phyloP scores from a whole-genome alignment of 2,888 invertebrate genomes.

The Melitaea athalia region DNA sequence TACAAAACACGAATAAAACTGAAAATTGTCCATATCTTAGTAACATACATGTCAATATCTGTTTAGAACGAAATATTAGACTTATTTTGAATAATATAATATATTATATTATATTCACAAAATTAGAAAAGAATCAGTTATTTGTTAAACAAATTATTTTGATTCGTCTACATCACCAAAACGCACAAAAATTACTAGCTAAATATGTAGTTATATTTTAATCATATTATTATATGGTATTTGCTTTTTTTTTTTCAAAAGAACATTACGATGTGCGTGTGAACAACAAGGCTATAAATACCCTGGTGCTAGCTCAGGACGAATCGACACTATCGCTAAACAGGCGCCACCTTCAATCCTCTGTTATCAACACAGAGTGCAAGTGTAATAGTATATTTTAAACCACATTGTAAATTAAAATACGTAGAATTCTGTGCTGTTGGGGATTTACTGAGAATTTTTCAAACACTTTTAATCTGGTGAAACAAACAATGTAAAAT shows the following conservation, averaged over 20 bases:
- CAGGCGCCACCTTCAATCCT: constrained; percentile 41
- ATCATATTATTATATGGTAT: constrained; percentile 39
- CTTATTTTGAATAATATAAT: too few relatives aligned
- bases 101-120: too few relatives aligned
- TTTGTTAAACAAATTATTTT: too few relatives aligned
- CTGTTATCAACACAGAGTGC: constrained; percentile 21
- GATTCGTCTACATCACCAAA: too few relatives aligned
- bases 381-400: constrained; percentile 11
- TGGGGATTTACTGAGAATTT: background rate
- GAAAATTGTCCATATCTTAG: background rate
- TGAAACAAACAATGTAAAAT: background rate
- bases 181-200: background rate
- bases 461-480: background rate
- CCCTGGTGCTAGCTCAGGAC: constrained; percentile 49
- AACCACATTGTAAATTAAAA: background rate
- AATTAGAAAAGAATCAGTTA: too few relatives aligned
- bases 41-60: background rate
- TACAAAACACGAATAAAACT: background rate
- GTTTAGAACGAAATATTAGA: too few relatives aligned
- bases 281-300: constrained; percentile 55
- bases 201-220: background rate
- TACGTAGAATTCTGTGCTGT: background rate
- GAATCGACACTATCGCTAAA: constrained; percentile 47
- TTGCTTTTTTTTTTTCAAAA: constrained; percentile 48
- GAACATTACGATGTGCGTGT: constrained; percentile 55